Conservation (phyloP, 1,140 invertebrate genomes). For the Bombus cullumanus region DNA sequence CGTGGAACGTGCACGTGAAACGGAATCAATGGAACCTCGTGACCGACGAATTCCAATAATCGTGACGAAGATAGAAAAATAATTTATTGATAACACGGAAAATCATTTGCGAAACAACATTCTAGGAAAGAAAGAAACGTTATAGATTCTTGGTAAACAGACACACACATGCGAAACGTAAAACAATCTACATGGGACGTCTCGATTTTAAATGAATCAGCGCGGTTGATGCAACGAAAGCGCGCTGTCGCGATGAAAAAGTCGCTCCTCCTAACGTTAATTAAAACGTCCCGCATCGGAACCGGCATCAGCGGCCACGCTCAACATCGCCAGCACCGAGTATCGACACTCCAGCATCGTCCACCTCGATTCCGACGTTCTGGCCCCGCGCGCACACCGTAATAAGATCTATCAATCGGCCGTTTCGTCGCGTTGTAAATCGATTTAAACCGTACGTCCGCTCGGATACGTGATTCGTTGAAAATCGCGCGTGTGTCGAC, state of each 20-base stretch:
- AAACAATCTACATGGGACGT: not conserved
- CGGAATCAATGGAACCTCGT: not conserved
- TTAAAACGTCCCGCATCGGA: slow-evolving; percentile 44
- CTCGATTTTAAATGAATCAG: not conserved
- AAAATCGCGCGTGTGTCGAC: not conserved
- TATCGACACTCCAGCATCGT: slow-evolving; percentile 5
- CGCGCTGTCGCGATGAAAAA: slow-evolving; percentile 10
- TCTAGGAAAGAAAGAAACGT: not conserved
- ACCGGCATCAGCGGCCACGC: slow-evolving; percentile 13
- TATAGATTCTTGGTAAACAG: not conserved
- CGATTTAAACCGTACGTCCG: not conserved
- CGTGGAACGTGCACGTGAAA: not conserved
- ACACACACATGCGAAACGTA: not conserved
- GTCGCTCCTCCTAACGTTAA: slow-evolving; percentile 21
- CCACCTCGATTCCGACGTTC: not conserved
- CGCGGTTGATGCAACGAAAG: not conserved
- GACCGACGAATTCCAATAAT: not conserved
- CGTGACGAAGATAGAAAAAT: not conserved
- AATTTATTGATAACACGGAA: not conserved
- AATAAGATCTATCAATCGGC: slow-evolving; percentile 18
- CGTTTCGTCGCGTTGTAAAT: slow-evolving; percentile 3
- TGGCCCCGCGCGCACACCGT: not conserved
- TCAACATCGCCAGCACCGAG: not conserved
- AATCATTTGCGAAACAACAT: not conserved
- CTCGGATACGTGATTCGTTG: not conserved